Percentiles rank a stretch among this genome's conserved stretches.
These are phyloP conservation scores for Salminus brasiliensis DNA, from an alignment of 2,113 vertebrate species.

Conservation along the genomic window DNA sequence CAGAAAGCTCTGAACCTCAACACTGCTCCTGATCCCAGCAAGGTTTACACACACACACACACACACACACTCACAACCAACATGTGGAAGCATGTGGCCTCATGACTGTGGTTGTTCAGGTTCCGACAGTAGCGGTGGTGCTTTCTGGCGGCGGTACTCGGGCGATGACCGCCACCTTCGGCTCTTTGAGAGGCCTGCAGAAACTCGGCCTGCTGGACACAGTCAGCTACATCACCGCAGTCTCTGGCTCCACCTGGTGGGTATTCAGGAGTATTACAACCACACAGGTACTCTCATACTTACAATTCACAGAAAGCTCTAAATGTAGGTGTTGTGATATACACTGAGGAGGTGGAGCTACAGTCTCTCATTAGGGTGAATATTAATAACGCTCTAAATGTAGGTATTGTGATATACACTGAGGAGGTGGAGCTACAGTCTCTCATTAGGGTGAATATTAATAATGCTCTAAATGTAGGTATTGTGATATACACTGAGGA, in stretches of 20 bases:
- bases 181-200: conserved; percentile 80
- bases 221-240: conserved; percentile 79
- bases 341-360: too few species aligned
- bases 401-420: too few species aligned
- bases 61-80: not conserved
- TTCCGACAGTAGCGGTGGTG: conserved; percentile 83
- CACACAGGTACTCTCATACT: too few species aligned
- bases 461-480: too few species aligned
- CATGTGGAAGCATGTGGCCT: not conserved
- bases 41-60: conserved; percentile 64
- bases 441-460: too few species aligned
- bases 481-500: too few species aligned
- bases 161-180: conserved; percentile 83
- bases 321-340: too few species aligned
- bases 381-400: too few species aligned
- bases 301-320: too few species aligned
- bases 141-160: conserved; percentile 84
- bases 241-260: conserved; percentile 90
- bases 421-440: too few species aligned
- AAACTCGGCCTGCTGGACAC: conserved; percentile 81
- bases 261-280: conserved; percentile 35
- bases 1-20: conserved; percentile 77
- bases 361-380: too few species aligned
- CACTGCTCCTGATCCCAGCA: conserved; percentile 68
- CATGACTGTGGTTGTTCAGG: conserved; percentile 64